Conservation (phyloP, 2,888 invertebrate genomes). For the Euzetes globulus region DNA sequence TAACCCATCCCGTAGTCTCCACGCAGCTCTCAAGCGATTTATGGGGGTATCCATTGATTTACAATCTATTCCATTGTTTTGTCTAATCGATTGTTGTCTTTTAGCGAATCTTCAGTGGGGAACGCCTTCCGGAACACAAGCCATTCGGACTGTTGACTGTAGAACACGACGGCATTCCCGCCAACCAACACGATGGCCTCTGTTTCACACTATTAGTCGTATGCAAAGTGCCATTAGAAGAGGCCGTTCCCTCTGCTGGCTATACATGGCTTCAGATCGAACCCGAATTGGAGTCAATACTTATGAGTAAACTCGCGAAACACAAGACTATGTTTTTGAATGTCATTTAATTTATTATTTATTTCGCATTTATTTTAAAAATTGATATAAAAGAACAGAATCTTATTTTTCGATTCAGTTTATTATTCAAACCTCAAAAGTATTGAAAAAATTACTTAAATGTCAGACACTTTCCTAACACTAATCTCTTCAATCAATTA, state of each 20-base stretch:
- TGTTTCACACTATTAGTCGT: conserved; percentile 74
- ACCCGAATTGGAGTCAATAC: conserved; percentile 59
- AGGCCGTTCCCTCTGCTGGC: conserved; percentile 72
- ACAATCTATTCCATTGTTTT: not conserved
- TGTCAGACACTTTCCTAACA: too few species aligned
- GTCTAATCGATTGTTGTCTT: conserved; percentile 4
- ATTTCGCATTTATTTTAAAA: not conserved
- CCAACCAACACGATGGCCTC: conserved; percentile 59
- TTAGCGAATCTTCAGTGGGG: not conserved
- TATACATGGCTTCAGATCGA: conserved; percentile 80
- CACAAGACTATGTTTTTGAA: conserved; percentile 71
- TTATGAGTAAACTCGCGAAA: conserved; percentile 62
- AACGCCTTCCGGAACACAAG: conserved; percentile 60
- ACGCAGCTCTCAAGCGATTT: conserved; percentile 76
- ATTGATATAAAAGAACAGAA: not conserved
- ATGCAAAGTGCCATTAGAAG: conserved; percentile 74
- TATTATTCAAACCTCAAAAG: too few species aligned
- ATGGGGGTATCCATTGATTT: conserved; percentile 58
- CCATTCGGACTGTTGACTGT: conserved; percentile 64
- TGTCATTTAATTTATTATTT: conserved; percentile 61
- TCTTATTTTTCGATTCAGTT: not conserved
- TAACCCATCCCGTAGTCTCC: conserved; percentile 73
- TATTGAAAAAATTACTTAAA: too few species aligned
- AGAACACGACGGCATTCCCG: conserved; percentile 51
- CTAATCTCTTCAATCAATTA: too few species aligned